These are phyloP conservation scores for Carduelis carduelis DNA, from an alignment of 2,797 vertebrate genomes.

Conservation along the genomic window DNA sequence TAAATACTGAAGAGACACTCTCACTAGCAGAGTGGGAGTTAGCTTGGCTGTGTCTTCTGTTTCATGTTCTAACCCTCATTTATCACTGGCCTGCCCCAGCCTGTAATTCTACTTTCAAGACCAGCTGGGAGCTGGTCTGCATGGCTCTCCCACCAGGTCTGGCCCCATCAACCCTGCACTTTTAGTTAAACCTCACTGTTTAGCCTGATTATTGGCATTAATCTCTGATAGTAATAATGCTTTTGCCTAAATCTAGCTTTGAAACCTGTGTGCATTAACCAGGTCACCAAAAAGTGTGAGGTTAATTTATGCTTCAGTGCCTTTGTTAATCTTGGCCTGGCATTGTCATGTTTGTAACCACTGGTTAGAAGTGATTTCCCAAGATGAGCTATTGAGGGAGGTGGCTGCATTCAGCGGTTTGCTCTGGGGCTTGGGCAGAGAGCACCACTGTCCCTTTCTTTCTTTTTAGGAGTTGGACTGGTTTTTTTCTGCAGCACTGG, in stretches of 20 bases:
- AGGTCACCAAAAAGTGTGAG: not conserved
- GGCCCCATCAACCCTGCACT: not conserved
- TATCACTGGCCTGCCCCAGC: not conserved
- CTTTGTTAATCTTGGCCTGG: not conserved
- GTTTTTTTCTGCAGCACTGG: not conserved
- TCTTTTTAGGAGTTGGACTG: not conserved
- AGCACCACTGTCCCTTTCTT: not conserved
- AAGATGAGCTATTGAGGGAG: not conserved
- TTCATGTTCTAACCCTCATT: not conserved
- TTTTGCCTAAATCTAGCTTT: not conserved
- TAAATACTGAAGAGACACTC: not conserved
- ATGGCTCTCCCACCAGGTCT: not conserved
- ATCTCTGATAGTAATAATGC: not conserved
- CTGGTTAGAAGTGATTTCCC: not conserved
- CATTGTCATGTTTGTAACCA: not conserved
- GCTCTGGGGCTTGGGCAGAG: not conserved
- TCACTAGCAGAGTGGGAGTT: fast-evolving
- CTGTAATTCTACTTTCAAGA: not conserved
- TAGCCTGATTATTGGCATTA: not conserved
- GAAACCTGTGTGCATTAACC: not conserved
- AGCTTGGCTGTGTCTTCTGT: not conserved
- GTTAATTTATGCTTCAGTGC: not conserved
- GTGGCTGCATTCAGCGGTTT: not conserved
- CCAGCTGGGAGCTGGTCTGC: not conserved
- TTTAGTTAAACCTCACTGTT: not conserved